Percentiles rank a stretch among this genome's conserved stretches.
phyloP scores from a whole-genome alignment of 2,888 invertebrate genomes.

The Clivina fossor region DNA sequence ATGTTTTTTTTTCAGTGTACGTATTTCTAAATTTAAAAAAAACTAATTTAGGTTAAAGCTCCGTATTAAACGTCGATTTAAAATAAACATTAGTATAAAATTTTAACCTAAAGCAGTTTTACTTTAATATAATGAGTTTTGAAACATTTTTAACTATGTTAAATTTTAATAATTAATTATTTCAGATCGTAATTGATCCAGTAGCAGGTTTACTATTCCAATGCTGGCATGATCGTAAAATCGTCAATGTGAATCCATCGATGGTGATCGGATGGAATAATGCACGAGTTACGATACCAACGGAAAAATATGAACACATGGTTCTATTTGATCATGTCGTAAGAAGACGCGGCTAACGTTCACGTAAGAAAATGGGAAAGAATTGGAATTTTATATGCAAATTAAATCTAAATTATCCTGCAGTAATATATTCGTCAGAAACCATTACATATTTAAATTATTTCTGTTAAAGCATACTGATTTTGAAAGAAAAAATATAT shows the following conservation, averaged over 20 bases:
- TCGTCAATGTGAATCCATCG: slow-evolving; percentile 70
- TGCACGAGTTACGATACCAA: slow-evolving; percentile 62
- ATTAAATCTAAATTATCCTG: no score
- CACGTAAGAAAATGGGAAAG: slow-evolving; percentile 48
- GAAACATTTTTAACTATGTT: no score
- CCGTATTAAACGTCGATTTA: not conserved
- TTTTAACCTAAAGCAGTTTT: no score
- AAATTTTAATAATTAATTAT: slow-evolving; percentile 13
- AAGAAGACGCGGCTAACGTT: slow-evolving; percentile 54
- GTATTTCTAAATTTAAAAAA: not conserved
- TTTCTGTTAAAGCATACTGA: no score
- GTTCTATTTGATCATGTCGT: slow-evolving; percentile 81
- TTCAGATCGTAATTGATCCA: slow-evolving; percentile 68
- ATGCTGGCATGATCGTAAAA: slow-evolving; percentile 77
- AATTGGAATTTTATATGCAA: no score
- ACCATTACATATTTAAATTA: no score
- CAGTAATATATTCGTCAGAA: not conserved
- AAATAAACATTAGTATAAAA: not conserved
- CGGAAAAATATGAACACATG: slow-evolving; percentile 70
- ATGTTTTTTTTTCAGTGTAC: not conserved
- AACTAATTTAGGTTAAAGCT: not conserved
- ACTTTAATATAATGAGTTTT: no score
- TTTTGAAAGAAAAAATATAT: no score
- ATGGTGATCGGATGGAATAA: slow-evolving; percentile 64
- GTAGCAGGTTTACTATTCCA: slow-evolving; percentile 74